Percentiles rank a stretch among this genome's conserved stretches.
phyloP scores from a whole-genome alignment of 2,113 vertebrate species.

The Irena cyanogastra region DNA sequence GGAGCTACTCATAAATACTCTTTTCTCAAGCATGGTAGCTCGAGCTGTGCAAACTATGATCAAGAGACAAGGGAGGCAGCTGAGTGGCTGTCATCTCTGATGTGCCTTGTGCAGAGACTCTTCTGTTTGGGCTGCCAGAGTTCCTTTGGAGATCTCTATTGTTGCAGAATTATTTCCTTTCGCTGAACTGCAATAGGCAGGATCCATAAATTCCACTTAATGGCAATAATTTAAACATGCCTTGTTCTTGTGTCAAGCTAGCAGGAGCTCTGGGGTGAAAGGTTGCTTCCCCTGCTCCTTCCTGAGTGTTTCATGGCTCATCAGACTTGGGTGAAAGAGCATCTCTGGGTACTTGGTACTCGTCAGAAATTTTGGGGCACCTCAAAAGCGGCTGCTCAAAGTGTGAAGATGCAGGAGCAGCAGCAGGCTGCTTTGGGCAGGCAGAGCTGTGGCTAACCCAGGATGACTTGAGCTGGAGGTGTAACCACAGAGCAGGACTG shows the following conservation, averaged over 20 bases:
- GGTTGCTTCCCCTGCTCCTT: neutral
- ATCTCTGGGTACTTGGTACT: neutral
- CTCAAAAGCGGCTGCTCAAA: neutral
- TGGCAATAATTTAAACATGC: neutral
- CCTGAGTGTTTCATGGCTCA: neutral
- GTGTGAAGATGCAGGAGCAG: neutral
- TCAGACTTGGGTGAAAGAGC: neutral
- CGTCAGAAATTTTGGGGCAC: neutral
- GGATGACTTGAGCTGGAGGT: neutral
- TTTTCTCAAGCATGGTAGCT: neutral
- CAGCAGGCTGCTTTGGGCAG: neutral
- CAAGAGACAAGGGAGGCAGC: neutral
- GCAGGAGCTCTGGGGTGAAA: neutral
- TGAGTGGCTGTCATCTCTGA: neutral
- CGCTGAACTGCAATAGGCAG: neutral
- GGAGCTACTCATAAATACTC: neutral
- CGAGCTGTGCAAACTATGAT: neutral
- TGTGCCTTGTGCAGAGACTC: neutral
- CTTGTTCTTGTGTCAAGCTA: neutral
- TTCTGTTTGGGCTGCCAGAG: neutral
- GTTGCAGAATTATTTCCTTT: neutral
- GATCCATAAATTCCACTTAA: neutral
- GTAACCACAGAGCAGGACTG: neutral
- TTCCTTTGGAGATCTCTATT: neutral
- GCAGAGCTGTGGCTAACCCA: neutral